Evolutionary conservation across 2,888 invertebrate genomes (phyloP).

Genomic region (Unio delphinus): DNA sequence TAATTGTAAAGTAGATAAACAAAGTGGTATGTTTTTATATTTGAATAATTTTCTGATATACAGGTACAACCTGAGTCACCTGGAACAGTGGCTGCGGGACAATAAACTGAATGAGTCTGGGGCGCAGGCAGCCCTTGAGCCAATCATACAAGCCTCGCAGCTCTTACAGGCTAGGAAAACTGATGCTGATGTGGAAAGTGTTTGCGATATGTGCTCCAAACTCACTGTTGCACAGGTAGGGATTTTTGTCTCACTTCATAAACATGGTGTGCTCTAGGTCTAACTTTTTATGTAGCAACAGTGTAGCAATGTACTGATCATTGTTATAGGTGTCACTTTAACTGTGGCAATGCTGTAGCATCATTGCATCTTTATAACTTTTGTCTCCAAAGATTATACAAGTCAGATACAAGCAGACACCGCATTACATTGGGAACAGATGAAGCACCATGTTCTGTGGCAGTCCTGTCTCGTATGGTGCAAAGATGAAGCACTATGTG

Average conservation of each 20-base stretch:
- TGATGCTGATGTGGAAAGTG: slow-evolving; percentile 91
- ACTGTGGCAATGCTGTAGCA: too few relatives aligned
- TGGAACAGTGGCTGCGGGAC: slow-evolving; percentile 95
- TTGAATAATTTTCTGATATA: slow-evolving; percentile 3
- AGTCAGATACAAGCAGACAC: too few relatives aligned
- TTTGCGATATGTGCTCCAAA: slow-evolving; percentile 93
- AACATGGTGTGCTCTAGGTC: too few relatives aligned
- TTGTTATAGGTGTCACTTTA: too few relatives aligned
- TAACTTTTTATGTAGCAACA: too few relatives aligned
- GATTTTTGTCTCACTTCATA: not conserved
- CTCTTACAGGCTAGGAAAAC: slow-evolving; percentile 94
- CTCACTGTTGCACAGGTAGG: slow-evolving; percentile 87
- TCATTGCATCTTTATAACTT: too few relatives aligned
- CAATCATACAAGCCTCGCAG: slow-evolving; percentile 94
- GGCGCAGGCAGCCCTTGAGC: slow-evolving; percentile 84
- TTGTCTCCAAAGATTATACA: too few relatives aligned
- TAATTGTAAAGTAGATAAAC: not conserved
- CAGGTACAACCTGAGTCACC: slow-evolving; percentile 89
- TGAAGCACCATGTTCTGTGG: too few relatives aligned
- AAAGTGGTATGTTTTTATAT: not conserved
- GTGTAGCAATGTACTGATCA: too few relatives aligned
- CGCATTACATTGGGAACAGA: too few relatives aligned
- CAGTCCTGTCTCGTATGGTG: too few relatives aligned
- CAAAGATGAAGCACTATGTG: too few relatives aligned
- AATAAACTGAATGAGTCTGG: slow-evolving; percentile 76